Evolutionary conservation across 1,140 invertebrate species (phyloP).

Genomic region (Brachionus sp.): DNA sequence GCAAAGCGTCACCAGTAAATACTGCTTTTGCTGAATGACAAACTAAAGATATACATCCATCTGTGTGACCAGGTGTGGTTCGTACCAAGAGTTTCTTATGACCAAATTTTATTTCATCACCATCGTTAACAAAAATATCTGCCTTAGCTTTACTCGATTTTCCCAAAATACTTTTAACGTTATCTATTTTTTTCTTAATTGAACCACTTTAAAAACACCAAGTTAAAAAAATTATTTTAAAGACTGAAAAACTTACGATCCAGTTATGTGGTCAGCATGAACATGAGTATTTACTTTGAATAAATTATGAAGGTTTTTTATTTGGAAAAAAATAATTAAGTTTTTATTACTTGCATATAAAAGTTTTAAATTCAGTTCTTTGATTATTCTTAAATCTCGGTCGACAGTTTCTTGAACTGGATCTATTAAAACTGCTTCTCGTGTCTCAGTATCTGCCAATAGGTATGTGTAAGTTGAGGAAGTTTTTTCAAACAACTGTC

Average conservation of each 20-base stretch:
- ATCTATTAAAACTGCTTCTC: constrained; percentile 87
- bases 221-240: background rate
- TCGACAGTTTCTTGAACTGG: constrained; percentile 77
- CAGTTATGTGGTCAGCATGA: constrained; percentile 97
- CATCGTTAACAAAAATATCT: constrained; percentile 72
- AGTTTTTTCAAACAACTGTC: constrained; percentile 80
- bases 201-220: background rate
- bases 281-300: constrained; percentile 88
- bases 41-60: constrained; percentile 76
- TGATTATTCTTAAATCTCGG: constrained; percentile 56
- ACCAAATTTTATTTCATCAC: constrained; percentile 71
- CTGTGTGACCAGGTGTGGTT: constrained; percentile 87
- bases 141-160: constrained; percentile 74
- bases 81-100: constrained; percentile 48
- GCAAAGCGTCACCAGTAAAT: constrained; percentile 90
- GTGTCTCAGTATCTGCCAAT: constrained; percentile 72
- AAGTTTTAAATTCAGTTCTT: constrained; percentile 64
- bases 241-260: constrained; percentile 60
- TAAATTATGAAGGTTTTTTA: constrained; percentile 31
- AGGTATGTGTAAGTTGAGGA: constrained; percentile 95
- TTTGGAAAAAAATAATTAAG: constrained; percentile 41
- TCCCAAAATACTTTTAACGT: background rate
- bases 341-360: constrained; percentile 74
- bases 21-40: constrained; percentile 70
- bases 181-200: background rate